A percentile compares a stretch with the other conserved stretches of the same genome.
phyloP scores from a whole-genome alignment of 2,888 invertebrate species.

The Polyploca ridens region DNA sequence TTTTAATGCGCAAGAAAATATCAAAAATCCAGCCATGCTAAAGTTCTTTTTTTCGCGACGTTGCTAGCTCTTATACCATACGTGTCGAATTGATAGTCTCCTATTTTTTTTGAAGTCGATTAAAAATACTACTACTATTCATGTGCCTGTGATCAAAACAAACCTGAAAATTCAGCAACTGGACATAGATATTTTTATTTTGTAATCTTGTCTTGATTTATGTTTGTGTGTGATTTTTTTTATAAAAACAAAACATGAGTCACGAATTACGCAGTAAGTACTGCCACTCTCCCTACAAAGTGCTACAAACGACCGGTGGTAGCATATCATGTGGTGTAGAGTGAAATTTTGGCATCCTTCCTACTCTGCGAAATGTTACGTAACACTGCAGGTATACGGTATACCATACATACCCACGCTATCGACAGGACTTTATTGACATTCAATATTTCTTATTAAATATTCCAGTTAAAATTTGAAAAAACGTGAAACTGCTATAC shows the following conservation, averaged over 20 bases:
- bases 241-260: neutral
- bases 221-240: neutral
- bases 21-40: no score
- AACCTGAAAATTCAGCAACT: no score
- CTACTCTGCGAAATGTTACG: slow-evolving; percentile 73
- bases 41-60: no score
- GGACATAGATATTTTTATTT: no score
- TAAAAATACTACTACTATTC: no score
- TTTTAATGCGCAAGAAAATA: no score
- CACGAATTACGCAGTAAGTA: neutral
- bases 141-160: no score
- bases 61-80: no score
- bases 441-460: slow-evolving; percentile 25
- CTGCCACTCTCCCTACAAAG: neutral
- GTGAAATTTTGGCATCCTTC: slow-evolving; percentile 73
- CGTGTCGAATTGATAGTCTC: no score
- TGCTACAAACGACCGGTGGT: slow-evolving; percentile 33
- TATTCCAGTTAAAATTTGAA: neutral
- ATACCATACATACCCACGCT: slow-evolving; percentile 46
- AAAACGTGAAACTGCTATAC: no score
- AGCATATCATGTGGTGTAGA: slow-evolving; percentile 38
- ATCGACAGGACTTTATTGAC: slow-evolving; percentile 41
- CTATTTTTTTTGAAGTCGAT: no score
- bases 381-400: slow-evolving; percentile 71
- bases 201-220: no score